Conservation (phyloP, 2,113 vertebrate genomes). For the Camelus bactrianus region DNA sequence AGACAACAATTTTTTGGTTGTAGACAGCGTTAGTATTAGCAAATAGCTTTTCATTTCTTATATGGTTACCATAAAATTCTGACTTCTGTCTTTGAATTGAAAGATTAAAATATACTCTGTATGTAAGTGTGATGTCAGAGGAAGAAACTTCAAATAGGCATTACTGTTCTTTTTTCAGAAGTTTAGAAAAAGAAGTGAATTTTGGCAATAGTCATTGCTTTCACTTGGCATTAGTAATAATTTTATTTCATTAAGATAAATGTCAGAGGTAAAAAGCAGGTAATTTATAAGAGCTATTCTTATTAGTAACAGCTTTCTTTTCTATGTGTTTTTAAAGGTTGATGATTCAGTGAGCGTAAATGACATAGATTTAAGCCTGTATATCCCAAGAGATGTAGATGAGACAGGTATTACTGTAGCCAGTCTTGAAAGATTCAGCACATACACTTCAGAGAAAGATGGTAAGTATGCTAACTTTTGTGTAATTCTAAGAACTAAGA, state of each 20-base stretch:
- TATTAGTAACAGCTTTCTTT: conserved; percentile 29
- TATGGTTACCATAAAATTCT: neutral
- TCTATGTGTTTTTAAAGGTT: conserved; percentile 82
- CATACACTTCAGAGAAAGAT: conserved; percentile 84
- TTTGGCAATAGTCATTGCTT: conserved; percentile 9
- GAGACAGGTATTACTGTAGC: conserved; percentile 96
- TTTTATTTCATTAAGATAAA: conserved; percentile 38
- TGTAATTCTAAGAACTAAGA: neutral
- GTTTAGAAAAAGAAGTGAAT: neutral
- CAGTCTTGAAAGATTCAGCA: conserved; percentile 93
- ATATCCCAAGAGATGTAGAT: conserved; percentile 96
- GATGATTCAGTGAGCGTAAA: conserved; percentile 89
- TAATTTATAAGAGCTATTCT: conserved; percentile 10
- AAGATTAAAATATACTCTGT: neutral
- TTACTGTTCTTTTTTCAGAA: neutral
- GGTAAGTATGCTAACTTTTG: conserved; percentile 85
- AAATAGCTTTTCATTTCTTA: neutral
- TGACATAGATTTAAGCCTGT: conserved; percentile 95
- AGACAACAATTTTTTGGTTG: neutral
- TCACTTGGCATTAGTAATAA: neutral
- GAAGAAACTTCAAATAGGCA: neutral
- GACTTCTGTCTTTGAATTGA: neutral
- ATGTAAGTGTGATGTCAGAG: neutral
- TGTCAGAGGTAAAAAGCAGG: neutral
- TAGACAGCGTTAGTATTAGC: neutral